Evolutionary conservation across 2,113 vertebrate species (phyloP).

Genomic region (Myodes glareolus): DNA sequence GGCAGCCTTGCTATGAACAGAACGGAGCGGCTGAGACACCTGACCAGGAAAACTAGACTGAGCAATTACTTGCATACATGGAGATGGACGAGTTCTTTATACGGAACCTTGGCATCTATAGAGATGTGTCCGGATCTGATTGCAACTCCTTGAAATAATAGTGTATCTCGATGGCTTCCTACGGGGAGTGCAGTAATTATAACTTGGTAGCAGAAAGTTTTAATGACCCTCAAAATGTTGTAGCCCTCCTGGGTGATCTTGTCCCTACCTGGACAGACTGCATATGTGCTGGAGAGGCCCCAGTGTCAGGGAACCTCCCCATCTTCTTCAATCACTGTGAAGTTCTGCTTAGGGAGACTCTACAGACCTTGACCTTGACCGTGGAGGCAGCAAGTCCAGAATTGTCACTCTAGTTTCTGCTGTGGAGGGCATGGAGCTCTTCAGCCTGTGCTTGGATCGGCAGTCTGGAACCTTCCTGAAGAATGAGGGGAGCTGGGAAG

Average conservation of each 20-base stretch:
- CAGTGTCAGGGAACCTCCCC: not conserved
- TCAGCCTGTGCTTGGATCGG: not conserved
- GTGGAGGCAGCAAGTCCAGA: not conserved
- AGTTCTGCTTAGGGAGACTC: not conserved
- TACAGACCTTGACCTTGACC: not conserved
- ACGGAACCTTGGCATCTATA: not conserved
- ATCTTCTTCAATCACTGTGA: not conserved
- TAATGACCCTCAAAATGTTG: not conserved
- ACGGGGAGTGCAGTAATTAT: not conserved
- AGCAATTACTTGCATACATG: not conserved
- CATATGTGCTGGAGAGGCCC: not conserved
- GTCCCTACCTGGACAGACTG: not conserved
- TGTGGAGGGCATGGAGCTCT: no score
- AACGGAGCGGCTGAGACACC: not conserved
- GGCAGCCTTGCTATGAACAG: not conserved
- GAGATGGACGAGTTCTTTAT: not conserved
- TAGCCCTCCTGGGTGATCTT: not conserved
- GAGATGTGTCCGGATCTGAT: not conserved
- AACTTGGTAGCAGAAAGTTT: not conserved
- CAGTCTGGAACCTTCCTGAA: not conserved
- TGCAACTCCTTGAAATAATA: not conserved
- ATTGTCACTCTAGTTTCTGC: not conserved
- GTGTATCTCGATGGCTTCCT: not conserved
- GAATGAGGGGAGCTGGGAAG: not conserved
- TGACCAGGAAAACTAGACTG: not conserved